phyloP scores from a whole-genome alignment of 2,888 invertebrate species.

The Mythimna ferrago region DNA sequence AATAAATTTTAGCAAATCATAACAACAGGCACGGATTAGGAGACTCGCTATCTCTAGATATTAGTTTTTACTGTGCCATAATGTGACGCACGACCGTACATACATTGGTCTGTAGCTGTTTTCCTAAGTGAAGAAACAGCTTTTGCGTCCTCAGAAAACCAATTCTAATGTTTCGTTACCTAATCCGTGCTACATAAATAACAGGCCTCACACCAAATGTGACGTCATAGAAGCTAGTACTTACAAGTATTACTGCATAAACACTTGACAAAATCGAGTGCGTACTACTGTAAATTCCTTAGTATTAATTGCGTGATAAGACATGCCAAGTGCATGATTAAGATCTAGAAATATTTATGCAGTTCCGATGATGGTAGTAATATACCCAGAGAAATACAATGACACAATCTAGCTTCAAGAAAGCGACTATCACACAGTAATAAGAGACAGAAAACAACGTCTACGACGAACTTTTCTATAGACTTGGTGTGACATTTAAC shows the following conservation, averaged over 20 bases:
- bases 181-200: slow-evolving; percentile 13
- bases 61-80: slow-evolving; percentile 45
- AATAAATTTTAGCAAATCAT: neutral
- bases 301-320: slow-evolving; percentile 16
- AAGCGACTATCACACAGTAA: neutral
- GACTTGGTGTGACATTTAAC: slow-evolving; percentile 1
- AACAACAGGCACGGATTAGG: slow-evolving; percentile 24
- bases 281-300: slow-evolving; percentile 20
- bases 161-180: slow-evolving; percentile 19
- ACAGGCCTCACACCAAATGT: slow-evolving; percentile 26
- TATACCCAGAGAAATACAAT: neutral
- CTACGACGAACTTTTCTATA: neutral
- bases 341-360: slow-evolving; percentile 4
- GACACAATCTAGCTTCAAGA: neutral
- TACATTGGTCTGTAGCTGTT: slow-evolving; percentile 42
- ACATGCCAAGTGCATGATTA: slow-evolving; percentile 13
- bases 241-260: slow-evolving; percentile 3
- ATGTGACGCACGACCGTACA: slow-evolving; percentile 39
- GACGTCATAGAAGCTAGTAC: slow-evolving; percentile 1
- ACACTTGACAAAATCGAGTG: slow-evolving; percentile 29
- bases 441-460: neutral
- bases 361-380: neutral
- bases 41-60: slow-evolving; percentile 15
- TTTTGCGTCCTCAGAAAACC: slow-evolving; percentile 41
- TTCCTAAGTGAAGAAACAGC: slow-evolving; percentile 31